Evolutionary conservation across 2,113 vertebrate genomes (phyloP), one percentile per base, ranked within the genome.

Genomic region (Origma solitaria): DNA sequence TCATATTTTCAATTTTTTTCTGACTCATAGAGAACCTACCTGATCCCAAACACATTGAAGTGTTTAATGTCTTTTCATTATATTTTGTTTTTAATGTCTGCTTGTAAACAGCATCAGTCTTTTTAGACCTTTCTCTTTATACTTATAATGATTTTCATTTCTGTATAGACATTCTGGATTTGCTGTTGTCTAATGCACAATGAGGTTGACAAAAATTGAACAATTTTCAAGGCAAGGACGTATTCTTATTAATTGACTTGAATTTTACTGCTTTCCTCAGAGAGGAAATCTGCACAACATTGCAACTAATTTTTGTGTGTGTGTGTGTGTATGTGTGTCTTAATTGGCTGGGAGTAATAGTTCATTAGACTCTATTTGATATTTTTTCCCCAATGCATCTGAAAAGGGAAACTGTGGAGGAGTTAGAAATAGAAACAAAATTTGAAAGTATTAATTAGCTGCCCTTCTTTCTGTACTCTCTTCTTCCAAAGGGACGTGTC

Each of bases 371-470:
- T 77, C 50, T 79, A 83, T 78, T 53, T 72, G 47, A 37, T 87
- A 56, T 56, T 85, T 62, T 62, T 51, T 27, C 65, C 86, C 56
- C 77, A 77, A 85, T 12, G 24, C 30, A 78, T 56, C 37, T 76
- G 40, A 93, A 96, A 96, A 96, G 33, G 22, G 86, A 95, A 76
- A 82, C 79, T 82, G 71, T 10, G 12, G 84, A 80, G 70, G 69
- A 96, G 58, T 78, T 78, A 91, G 70, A 94, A 96, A 95, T 80
- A 86, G 61, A 92, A 85, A 88, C 60, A 95, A 73, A 77, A 65
- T 90, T 75, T 86, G 69, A 19, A 91, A 92, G 33, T 72, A 72
- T 94, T 96, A 97, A 96, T 97, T 97, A 97, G 82, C 22, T 92
- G 70, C 58, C n/a, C 70, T 96, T 96, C 69, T 94, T 86, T 95